These are phyloP conservation scores for Cydia strobilella DNA, from an alignment of 1,140 invertebrate genomes.

Conservation along the genomic window DNA sequence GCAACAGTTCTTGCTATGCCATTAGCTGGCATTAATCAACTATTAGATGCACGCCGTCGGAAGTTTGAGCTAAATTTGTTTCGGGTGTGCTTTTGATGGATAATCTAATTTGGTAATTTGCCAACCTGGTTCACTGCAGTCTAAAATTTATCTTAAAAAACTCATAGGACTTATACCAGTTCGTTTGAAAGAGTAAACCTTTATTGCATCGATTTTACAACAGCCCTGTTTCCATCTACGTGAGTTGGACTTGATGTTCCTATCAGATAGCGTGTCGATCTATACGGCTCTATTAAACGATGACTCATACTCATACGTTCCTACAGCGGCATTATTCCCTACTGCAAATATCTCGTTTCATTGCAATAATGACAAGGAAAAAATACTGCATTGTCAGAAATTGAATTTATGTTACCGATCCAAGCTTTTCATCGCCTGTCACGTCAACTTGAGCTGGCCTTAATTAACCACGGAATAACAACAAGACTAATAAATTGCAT, in stretches of 20 bases:
- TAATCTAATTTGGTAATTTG: conserved; percentile 49
- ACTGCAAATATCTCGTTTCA: not conserved
- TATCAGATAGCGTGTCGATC: conserved; percentile 25
- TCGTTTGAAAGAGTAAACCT: not conserved
- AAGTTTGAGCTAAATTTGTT: conserved; percentile 25
- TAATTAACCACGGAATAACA: not conserved
- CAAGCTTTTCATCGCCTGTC: not conserved
- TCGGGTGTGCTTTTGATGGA: conserved; percentile 37
- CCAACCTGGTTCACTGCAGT: conserved; percentile 15
- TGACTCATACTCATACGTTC: conserved; percentile 20
- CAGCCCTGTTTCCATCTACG: conserved; percentile 14
- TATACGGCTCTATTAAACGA: conserved; percentile 29
- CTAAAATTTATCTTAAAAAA: too few relatives aligned
- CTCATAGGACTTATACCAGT: not conserved
- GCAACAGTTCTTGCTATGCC: conserved; percentile 33
- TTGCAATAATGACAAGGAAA: conserved; percentile 8
- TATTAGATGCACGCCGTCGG: conserved; percentile 36
- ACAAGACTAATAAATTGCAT: conserved; percentile 35
- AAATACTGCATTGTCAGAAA: not conserved
- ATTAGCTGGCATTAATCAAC: conserved; percentile 50
- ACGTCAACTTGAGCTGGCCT: not conserved
- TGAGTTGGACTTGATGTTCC: not conserved
- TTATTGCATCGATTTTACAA: conserved; percentile 13
- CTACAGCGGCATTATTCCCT: conserved; percentile 5
- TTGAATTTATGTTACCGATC: not conserved